These are phyloP conservation scores for Columba janthina DNA, from an alignment of 2,113 vertebrate genomes.

Conservation along the genomic window DNA sequence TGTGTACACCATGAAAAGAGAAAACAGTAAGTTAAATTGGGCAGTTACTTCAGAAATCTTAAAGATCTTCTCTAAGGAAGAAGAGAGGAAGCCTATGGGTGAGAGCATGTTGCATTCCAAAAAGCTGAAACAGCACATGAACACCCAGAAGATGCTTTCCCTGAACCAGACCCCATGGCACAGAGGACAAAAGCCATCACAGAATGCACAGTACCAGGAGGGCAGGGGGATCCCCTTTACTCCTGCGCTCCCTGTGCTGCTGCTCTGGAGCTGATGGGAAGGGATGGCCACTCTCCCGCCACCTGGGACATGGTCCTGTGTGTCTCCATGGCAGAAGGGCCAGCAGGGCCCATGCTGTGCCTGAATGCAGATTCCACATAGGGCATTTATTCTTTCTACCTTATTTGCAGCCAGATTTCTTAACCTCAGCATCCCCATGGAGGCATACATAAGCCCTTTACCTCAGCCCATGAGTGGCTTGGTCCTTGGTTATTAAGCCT, in stretches of 20 bases:
- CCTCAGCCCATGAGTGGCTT: not conserved
- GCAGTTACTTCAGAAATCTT: not conserved
- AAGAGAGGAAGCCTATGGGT: not conserved
- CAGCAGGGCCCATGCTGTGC: not conserved
- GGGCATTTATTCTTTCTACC: not conserved
- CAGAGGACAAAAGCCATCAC: fast-evolving
- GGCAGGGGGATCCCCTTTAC: not conserved
- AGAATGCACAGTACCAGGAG: fast-evolving
- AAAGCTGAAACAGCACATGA: not conserved
- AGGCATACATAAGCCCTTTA: not conserved
- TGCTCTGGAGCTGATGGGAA: fast-evolving
- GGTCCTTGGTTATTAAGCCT: not conserved
- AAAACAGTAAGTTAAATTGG: not conserved
- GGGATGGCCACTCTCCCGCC: fast-evolving
- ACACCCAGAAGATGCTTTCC: not conserved
- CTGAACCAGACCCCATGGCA: fast-evolving
- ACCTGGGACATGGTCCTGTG: fast-evolving
- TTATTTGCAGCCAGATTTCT: not conserved
- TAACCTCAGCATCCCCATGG: fast-evolving
- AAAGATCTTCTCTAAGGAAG: not conserved
- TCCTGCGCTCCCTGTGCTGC: not conserved
- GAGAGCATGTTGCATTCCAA: not conserved
- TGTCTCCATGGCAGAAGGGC: fast-evolving
- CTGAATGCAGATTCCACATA: fast-evolving
- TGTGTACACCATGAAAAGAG: not conserved